A percentile compares a stretch with the other conserved stretches of the same genome.
phyloP scores from a whole-genome alignment of 2,888 invertebrate species.

The Calephelis perditalis region DNA sequence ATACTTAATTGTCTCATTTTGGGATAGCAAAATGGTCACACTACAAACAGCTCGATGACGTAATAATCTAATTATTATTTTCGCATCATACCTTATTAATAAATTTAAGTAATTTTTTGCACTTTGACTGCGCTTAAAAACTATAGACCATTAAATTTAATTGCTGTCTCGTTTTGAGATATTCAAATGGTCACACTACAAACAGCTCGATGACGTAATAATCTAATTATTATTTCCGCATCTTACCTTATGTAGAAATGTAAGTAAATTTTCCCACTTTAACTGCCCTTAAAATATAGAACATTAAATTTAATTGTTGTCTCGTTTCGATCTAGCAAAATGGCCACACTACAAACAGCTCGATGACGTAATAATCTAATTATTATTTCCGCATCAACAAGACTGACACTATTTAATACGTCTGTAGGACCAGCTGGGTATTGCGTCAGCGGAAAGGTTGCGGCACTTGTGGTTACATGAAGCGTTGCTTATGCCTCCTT shows the following conservation, averaged over 20 bases:
- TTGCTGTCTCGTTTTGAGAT: slow-evolving; percentile 12
- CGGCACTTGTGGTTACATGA: slow-evolving; percentile 64
- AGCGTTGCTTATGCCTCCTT: slow-evolving; percentile 49
- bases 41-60: slow-evolving; percentile 37
- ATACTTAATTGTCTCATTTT: slow-evolving; percentile 3
- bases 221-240: slow-evolving; percentile 63
- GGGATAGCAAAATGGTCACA: slow-evolving; percentile 22
- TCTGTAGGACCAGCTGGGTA: slow-evolving; percentile 46
- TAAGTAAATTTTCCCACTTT: too few species aligned
- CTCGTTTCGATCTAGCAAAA: slow-evolving; percentile 18
- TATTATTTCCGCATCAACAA: slow-evolving; percentile 60
- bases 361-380: slow-evolving; percentile 53
- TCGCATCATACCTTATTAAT: slow-evolving; percentile 39
- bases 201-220: slow-evolving; percentile 45
- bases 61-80: slow-evolving; percentile 61
- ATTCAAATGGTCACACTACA: slow-evolving; percentile 24
- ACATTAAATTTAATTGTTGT: too few species aligned
- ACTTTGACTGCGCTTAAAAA: too few species aligned
- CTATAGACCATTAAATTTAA: too few species aligned
- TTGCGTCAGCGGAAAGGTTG: slow-evolving; percentile 73
- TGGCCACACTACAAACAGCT: slow-evolving; percentile 28
- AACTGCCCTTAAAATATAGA: too few species aligned
- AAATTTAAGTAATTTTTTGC: too few species aligned
- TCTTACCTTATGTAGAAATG: slow-evolving; percentile 23
- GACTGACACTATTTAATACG: slow-evolving; percentile 55